Evolutionary conservation across 1,140 invertebrate species (phyloP).

Genomic region (Sarcophaga bullata): DNA sequence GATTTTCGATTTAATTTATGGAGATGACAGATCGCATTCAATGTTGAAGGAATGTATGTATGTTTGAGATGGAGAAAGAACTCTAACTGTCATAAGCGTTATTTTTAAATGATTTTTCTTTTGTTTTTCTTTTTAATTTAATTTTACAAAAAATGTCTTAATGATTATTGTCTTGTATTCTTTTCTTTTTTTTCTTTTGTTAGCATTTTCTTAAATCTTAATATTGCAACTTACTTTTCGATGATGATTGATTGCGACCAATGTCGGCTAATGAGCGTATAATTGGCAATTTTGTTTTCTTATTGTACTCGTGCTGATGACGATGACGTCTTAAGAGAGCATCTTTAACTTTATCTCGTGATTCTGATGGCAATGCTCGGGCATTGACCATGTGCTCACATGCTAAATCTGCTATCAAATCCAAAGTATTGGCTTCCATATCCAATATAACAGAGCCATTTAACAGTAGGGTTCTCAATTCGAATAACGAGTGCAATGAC

Average conservation of each 20-base stretch:
- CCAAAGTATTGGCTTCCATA: slow-evolving; percentile 85
- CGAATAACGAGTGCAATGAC: slow-evolving; percentile 90
- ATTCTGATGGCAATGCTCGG: slow-evolving; percentile 77
- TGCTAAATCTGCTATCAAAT: slow-evolving; percentile 89
- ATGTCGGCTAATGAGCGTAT: slow-evolving; percentile 97
- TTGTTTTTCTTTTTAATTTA: no score
- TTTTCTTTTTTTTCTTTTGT: not conserved
- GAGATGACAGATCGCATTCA: not conserved
- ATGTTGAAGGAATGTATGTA: not conserved
- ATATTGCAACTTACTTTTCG: slow-evolving; percentile 83
- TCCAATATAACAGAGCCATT: slow-evolving; percentile 93
- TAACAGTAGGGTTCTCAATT: slow-evolving; percentile 84
- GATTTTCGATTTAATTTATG: not conserved
- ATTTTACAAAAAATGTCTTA: not conserved
- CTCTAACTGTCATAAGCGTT: slow-evolving; percentile 1
- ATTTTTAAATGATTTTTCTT: no score
- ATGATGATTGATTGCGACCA: slow-evolving; percentile 93
- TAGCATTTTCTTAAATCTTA: slow-evolving; percentile 33
- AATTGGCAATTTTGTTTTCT: slow-evolving; percentile 89
- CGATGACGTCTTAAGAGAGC: slow-evolving; percentile 89
- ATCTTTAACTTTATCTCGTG: slow-evolving; percentile 86
- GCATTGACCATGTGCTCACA: slow-evolving; percentile 91
- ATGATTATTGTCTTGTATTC: not conserved
- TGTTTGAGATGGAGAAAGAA: not conserved
- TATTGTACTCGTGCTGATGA: slow-evolving; percentile 89